Conservation (phyloP, 2,113 vertebrate genomes). For the Silurus asotus region DNA sequence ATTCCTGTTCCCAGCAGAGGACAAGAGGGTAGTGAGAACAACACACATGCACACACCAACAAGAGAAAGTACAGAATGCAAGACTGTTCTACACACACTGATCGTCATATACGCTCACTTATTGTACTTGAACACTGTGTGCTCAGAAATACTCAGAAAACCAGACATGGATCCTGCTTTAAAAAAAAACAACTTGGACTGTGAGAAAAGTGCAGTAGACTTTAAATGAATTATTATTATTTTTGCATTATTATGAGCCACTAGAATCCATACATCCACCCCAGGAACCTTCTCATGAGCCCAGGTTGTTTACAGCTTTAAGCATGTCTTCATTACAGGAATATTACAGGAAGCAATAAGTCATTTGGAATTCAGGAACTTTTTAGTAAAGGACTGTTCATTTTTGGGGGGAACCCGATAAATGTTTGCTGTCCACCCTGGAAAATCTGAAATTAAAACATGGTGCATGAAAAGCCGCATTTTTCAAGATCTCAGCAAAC, state of each 20-base stretch:
- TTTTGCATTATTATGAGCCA: not conserved
- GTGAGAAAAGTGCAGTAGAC: not conserved
- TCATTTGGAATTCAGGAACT: not conserved
- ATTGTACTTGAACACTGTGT: not conserved
- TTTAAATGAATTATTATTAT: not conserved
- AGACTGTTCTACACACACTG: constrained; percentile 29
- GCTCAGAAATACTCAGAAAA: not conserved
- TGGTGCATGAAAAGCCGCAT: not conserved
- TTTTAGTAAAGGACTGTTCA: not conserved
- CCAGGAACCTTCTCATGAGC: not conserved
- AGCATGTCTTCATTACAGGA: not conserved
- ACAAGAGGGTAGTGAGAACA: constrained; percentile 25
- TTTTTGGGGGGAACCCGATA: not conserved
- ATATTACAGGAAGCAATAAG: not conserved
- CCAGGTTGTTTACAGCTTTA: not conserved
- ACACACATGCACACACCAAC: constrained; percentile 11
- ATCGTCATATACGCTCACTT: constrained; percentile 6
- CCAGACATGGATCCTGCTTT: not conserved
- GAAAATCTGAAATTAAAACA: not conserved
- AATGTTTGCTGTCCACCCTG: not conserved
- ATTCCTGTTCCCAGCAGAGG: constrained; percentile 69
- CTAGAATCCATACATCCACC: not conserved
- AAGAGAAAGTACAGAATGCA: constrained; percentile 21
- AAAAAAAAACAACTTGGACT: not conserved
- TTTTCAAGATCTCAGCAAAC: not conserved